phyloP scores from a whole-genome alignment of 2,888 invertebrate species.

The Scrobipalpa costella region DNA sequence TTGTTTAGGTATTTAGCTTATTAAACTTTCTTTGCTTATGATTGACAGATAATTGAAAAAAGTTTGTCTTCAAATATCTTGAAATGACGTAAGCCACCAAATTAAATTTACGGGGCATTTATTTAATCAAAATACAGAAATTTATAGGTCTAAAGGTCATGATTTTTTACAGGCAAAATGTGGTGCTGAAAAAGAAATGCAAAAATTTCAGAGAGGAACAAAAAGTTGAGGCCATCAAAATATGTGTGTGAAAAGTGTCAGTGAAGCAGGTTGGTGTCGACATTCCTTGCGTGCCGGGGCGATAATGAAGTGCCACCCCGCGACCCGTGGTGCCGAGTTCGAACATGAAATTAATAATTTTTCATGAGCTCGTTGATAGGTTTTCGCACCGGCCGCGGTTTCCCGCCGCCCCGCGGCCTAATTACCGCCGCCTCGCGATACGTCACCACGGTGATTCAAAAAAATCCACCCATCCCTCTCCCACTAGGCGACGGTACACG shows the following conservation, averaged over 20 bases:
- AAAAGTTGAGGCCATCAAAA: constrained; percentile 18
- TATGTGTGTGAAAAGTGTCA: constrained; percentile 44
- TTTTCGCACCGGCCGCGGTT: constrained; percentile 78
- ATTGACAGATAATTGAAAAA: too few species aligned
- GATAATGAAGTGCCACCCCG: constrained; percentile 69
- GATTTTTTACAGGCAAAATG: too few species aligned
- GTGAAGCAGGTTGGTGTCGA: constrained; percentile 45
- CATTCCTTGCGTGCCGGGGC: constrained; percentile 60
- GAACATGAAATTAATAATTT: constrained; percentile 79
- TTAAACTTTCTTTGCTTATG: too few species aligned
- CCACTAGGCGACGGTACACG: constrained; percentile 49
- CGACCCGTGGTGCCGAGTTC: constrained; percentile 48
- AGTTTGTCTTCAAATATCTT: too few species aligned
- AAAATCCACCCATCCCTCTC: constrained; percentile 77
- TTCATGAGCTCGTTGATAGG: constrained; percentile 81
- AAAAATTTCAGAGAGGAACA: neutral
- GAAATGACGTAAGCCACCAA: too few species aligned
- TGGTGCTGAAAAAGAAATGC: neutral
- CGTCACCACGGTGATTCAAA: constrained; percentile 79
- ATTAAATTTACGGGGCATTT: too few species aligned
- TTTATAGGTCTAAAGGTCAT: too few species aligned
- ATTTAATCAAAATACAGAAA: too few species aligned
- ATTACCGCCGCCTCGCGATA: constrained; percentile 78
- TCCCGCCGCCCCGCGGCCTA: constrained; percentile 80
- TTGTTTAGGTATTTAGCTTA: too few species aligned